phyloP scores from a whole-genome alignment of 2,113 vertebrate species.

The Phocoena sinus region DNA sequence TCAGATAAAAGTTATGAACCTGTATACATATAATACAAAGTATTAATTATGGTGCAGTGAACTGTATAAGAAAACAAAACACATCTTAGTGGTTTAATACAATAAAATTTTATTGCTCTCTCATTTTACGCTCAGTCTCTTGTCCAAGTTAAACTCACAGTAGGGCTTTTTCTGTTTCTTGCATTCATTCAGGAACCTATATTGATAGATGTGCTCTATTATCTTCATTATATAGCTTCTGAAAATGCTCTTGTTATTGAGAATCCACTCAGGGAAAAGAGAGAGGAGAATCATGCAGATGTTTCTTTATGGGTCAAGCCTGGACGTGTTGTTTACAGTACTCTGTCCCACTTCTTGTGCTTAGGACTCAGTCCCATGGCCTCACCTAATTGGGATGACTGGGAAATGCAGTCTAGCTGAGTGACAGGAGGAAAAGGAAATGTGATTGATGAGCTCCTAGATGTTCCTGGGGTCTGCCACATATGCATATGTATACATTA shows the following conservation, averaged over 20 bases:
- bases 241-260: neutral
- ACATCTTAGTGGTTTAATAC: neutral
- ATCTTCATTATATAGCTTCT: neutral
- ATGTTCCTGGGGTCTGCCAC: neutral
- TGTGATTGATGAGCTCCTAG: neutral
- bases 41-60: neutral
- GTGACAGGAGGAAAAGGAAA: neutral
- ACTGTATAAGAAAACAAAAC: neutral
- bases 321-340: neutral
- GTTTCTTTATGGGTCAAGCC: neutral
- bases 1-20: neutral
- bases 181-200: neutral
- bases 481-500: neutral
- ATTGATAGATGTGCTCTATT: neutral
- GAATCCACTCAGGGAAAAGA: neutral
- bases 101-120: neutral
- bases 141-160: neutral
- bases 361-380: neutral
- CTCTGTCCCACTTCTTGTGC: neutral
- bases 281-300: neutral
- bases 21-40: neutral
- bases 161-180: neutral
- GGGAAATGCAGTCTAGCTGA: neutral
- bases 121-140: neutral
- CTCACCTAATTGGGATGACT: neutral